Evolutionary conservation across 2,797 vertebrate genomes (phyloP).

Genomic region (Siniperca scherzeri): DNA sequence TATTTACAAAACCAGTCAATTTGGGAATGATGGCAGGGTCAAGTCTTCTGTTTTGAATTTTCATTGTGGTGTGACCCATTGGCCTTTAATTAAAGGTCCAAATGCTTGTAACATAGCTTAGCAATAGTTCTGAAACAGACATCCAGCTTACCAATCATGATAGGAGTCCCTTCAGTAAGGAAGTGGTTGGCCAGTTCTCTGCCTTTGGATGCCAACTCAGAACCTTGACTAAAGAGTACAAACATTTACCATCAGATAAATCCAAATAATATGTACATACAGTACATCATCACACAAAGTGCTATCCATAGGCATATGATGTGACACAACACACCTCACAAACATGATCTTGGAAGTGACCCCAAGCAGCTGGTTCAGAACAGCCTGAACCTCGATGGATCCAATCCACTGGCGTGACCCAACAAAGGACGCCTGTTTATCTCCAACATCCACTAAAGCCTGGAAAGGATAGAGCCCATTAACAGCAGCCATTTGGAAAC

Average conservation of each 20-base stretch:
- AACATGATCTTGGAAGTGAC: conserved; percentile 97
- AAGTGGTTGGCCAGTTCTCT: conserved; percentile 96
- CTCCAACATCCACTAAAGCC: conserved; percentile 94
- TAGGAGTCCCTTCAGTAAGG: conserved; percentile 92
- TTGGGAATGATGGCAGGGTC: too few relatives aligned
- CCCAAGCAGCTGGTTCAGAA: conserved; percentile 91
- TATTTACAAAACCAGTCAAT: too few relatives aligned
- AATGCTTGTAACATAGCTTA: not conserved
- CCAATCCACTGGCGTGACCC: conserved; percentile 97
- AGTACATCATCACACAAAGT: not conserved
- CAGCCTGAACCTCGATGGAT: conserved; percentile 94
- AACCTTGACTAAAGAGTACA: conserved; percentile 88
- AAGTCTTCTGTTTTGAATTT: too few relatives aligned
- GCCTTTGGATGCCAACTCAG: conserved; percentile 91
- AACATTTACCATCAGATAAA: conserved; percentile 15
- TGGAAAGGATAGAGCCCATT: conserved; percentile 63
- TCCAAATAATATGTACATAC: not conserved
- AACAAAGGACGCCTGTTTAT: conserved; percentile 92
- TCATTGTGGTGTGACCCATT: too few relatives aligned
- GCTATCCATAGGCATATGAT: not conserved
- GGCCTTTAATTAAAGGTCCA: not conserved
- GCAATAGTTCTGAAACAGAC: not conserved
- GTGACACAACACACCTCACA: conserved; percentile 88
- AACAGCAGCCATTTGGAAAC: conserved; percentile 3
- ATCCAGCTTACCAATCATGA: conserved; percentile 94